Evolutionary conservation across 2,797 vertebrate genomes (phyloP), one percentile per base, ranked within the genome.

Genomic region (Oophaga sylvatica): DNA sequence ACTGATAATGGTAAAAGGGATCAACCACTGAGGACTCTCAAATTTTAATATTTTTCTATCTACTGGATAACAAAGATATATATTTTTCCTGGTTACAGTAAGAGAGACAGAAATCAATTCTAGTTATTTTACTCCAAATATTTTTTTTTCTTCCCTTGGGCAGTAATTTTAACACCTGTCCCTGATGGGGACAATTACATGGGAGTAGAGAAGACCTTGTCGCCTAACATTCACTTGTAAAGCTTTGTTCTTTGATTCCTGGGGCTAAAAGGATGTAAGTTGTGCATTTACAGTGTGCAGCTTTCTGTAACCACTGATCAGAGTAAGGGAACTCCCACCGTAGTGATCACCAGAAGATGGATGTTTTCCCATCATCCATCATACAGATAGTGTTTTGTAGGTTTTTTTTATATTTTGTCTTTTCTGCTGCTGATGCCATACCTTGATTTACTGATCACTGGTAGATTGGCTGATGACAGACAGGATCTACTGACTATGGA

Each of bases 161-260:
- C 71, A 63, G 71, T 22, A 53, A 7, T 20, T 75, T 48, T 63
- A 75, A 78, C 83, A 53, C 83, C 35, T 12, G 77, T 62, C 71
- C 71, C 83, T 63, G 9, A 85, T 45, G n/a, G 71, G 35, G 76
- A 48, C 60, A 84, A 77, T 85, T 85, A 77, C 56, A 78, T 26
- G 73, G 59, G n/a, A 45, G 48, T 45, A 22, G 45, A 56, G 3
- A 20, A 79, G 60, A 31, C 45, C 59, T 84, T 13, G 62, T 75
- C 68, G 45, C 19, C n/a, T 22, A 31, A n/a, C 5, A 22, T 9
- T 20, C 17, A 13, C 12, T 63, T 80, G 31, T 65, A 65, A 45
- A 81, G 48, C 81, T 71, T 83, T 68, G 45, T 73, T 68, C 70
- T 68, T 56, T 68, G 10, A 56, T 67, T 68, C 84, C 75, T n/a